Percentiles rank a stretch among this genome's conserved stretches.
These are phyloP conservation scores for Omphaloscelis lunosa DNA, from an alignment of 2,888 invertebrate species.

Conservation along the genomic window DNA sequence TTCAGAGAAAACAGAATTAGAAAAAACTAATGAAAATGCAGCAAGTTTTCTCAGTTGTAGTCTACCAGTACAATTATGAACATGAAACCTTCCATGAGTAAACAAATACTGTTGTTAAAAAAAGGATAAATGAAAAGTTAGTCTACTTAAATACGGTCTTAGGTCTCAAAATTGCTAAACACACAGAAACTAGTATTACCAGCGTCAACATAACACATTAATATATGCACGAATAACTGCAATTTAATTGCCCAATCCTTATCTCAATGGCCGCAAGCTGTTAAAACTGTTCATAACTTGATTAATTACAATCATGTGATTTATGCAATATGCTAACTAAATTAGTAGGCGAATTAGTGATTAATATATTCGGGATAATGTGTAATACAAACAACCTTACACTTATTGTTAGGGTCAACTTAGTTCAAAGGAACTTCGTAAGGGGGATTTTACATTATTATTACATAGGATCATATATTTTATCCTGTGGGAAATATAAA, in stretches of 20 bases:
- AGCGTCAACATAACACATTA: conserved; percentile 12
- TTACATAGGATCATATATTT: not conserved
- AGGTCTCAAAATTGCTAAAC: conserved; percentile 14
- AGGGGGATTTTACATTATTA: not conserved
- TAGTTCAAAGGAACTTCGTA: not conserved
- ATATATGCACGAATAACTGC: conserved; percentile 41
- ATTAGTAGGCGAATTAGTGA: conserved; percentile 23
- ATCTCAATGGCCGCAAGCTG: conserved; percentile 33
- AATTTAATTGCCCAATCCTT: conserved; percentile 40
- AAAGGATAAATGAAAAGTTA: not conserved
- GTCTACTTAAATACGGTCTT: not conserved
- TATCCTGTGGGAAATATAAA: not conserved
- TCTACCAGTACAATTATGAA: too few relatives aligned
- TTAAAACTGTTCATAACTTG: conserved; percentile 40
- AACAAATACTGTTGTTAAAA: too few relatives aligned
- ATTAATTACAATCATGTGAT: conserved; percentile 32
- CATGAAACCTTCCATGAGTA: too few relatives aligned
- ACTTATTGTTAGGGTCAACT: not conserved
- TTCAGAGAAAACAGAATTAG: not conserved
- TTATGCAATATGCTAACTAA: conserved; percentile 34
- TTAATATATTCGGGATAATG: conserved; percentile 7
- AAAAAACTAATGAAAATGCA: too few relatives aligned
- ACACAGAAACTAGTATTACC: conserved; percentile 10
- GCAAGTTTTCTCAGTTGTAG: too few relatives aligned
- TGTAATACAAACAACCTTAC: not conserved